Evolutionary conservation across 2,113 vertebrate species (phyloP), one percentile per base, ranked within the genome.

Genomic region (Thinocorus orbignyianus): DNA sequence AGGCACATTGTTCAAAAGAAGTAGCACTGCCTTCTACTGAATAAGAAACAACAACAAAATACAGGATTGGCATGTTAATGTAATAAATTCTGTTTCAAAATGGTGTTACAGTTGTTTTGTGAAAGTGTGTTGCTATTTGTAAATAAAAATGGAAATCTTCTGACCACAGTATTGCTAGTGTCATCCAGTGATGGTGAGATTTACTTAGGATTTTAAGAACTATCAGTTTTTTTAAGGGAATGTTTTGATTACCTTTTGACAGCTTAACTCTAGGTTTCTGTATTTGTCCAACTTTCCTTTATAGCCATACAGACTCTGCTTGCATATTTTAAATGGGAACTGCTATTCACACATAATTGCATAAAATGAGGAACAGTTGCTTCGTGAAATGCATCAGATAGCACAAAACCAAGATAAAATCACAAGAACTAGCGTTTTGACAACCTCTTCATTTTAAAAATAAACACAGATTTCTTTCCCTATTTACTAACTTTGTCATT

Each of bases 301-400:
- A 26, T 57, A 87, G 28, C 13, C 5, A 1, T 49, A 28, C 22
- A 57, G 57, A 55, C 44, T 60, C 31, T 77, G 11, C 68, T 80
- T 90, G 19, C 14, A 8, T 49, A 46, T 84, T 91, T 91, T 86
- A 76, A 61, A 71, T 77, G 23, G 48, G 54, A 89, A 26, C 24
- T 92, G 22, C 69, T 84, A 4, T 91, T 93, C 57, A 72, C 31
- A n/a, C 11, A 16, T 92, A 90, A 81, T 79, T 79, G 33, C 65
- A 30, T 86, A 76, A 93, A 84, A 89, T 61, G 86, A 89, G 78
- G 48, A 95, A 91, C 81, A 86, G 42, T 84, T 95, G 42, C 72
- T 92, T 89, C 8, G 7, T 84, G 77, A 89, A 94, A 89, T 89
- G 57, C 77, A 31, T 89, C 52, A 72, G 39, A 26, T 93, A 52